A percentile compares a stretch with the other conserved stretches of the same genome.
Conservation (phyloP, 2,113 vertebrate species). For the Myiozetetes cayanensis region DNA sequence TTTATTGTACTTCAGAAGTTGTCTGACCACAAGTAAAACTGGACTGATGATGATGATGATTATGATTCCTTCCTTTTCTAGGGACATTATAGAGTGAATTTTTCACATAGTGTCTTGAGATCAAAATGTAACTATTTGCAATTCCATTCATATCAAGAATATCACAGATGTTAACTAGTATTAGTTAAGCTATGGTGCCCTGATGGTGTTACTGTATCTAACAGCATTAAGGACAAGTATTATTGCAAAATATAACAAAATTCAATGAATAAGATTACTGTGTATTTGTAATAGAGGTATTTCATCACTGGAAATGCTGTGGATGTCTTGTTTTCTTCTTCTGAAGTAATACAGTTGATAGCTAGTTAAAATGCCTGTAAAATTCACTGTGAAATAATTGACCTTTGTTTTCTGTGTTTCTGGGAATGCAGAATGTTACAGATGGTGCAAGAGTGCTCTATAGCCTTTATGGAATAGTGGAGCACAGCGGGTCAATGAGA, state of each 20-base stretch:
- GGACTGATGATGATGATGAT: not conserved
- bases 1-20: not conserved
- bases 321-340: not conserved
- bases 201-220: not conserved
- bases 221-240: not conserved
- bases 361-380: not conserved
- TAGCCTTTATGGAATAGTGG: constrained; percentile 94
- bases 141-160: not conserved
- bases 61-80: not conserved
- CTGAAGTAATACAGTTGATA: not conserved
- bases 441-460: constrained; percentile 86
- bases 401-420: not conserved
- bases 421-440: constrained; percentile 78
- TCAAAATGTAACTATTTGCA: not conserved
- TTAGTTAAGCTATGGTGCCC: not conserved
- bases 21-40: not conserved
- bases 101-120: not conserved
- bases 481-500: constrained; percentile 94
- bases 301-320: not conserved
- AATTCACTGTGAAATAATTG: not conserved
- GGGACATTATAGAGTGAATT: not conserved
- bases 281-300: not conserved
- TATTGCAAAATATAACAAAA: not conserved
- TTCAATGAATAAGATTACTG: not conserved
- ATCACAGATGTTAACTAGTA: not conserved